Evolutionary conservation across 2,888 invertebrate genomes (phyloP), one percentile per base, ranked within the genome.

Genomic region (Melieria crassipennis): DNA sequence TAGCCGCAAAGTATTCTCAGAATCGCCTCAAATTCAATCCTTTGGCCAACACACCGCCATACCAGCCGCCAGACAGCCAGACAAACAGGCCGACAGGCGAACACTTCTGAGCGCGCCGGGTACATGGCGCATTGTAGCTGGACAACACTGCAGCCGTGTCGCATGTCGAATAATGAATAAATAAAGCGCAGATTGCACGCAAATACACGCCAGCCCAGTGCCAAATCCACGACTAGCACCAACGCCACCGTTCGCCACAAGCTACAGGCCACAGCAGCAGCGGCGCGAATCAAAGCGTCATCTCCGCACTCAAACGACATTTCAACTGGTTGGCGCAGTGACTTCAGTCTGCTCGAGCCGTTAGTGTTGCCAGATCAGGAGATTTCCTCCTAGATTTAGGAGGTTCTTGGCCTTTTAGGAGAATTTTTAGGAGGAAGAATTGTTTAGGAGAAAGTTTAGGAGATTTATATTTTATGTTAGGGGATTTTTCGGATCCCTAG

Each of bases 271-370:
- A 42, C 66, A 42, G 60, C 13, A 3, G 47, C 60, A 16, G 16
- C 11, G 65, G 55, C 42, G 46, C 16, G 7, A 42, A 42, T 80
- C 80, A 81, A 82, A 82, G 80, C 81, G 82, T 81, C 79, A 81
- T 81, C 81, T 80, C 81, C 82, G 81, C 82, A 80, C 82, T 82
- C 81, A 81, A 80, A 82, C 82, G 80, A 80, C 80, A 80, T 80
- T 81, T 81, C 81, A 80, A 80, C 80, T 79, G 81, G 82, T 81
- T 82, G 57, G 57, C 42, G 58, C 58, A 6, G 10, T 9, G 58
- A 1, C n/a, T 55, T 58, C 42, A 58, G 58, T 4, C 4, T 30
- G 58, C 16, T 58, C 16, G 42, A 4, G 16, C 16, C 16, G 16
- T n/a, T n/a, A n/a, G n/a, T n/a, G n/a, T n/a, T n/a, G n/a, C n/a